Base-by-base conservation (phyloP, 2,797 vertebrate species). In the Bradypus variegatus region DNA sequence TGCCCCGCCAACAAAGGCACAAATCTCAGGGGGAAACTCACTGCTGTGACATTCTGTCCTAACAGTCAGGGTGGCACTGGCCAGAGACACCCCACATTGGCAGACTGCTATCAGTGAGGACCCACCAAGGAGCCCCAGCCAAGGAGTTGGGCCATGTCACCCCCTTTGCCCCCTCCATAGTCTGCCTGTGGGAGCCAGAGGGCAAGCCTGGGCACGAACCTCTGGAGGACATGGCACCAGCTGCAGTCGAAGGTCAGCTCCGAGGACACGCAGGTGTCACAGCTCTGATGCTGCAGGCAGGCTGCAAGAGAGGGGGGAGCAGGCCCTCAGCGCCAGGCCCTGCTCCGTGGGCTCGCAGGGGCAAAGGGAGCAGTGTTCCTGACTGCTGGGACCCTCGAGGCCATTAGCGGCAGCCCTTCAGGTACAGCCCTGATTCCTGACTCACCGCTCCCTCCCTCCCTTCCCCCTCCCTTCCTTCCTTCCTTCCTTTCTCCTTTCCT, bases 181-280 rank as follows among this genome's bases (percentile, higher is more conserved):
- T 8, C 0, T 16, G 50, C 29, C 18, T 8, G 50, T 5, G 21
- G 41, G 79, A 60, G 21, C 67, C 38, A 50, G 75, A 70, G 67
- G n/a, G 82, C 67, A 55, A 78, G 48, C 64, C 9, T 78, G 16
- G 53, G 23, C 19, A 91, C 84, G 50, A 96, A 99, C 99, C 99
- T 98, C 95, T 99, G 99, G 86, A 99, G 97, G 50, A 98, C 98
- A 76, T 99, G 98, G 92, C 99, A 99, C 99, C 99, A 99, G 94
- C 98, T 98, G 53, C 99, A 99, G 97, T 97, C 98, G 64, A 97
- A 98, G 67, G 98, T 98, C 95, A 98, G 65, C 96, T 98, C 98
- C 2, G 98, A 98, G 76, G 97, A 96, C 38, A 98, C 65, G 21
- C 99, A 99, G 78, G 95, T 86, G 0, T 99, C 98, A 0, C 99